Evolutionary conservation across 1,140 invertebrate species (phyloP).

Genomic region (Drosophila bipectinata): DNA sequence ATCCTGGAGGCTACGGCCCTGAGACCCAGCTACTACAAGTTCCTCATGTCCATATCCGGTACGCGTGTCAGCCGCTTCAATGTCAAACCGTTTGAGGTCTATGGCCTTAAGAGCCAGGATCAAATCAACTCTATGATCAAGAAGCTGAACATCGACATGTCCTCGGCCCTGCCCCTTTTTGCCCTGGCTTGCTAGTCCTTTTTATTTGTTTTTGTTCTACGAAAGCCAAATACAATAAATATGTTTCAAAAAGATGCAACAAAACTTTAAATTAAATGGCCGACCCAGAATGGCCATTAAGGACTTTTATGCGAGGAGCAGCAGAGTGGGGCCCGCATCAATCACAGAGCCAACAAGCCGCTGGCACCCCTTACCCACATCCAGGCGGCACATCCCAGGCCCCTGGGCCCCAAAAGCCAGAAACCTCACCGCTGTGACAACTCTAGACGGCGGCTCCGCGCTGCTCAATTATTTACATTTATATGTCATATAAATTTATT

Average conservation of each 20-base stretch:
- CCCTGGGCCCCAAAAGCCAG: conserved; percentile 11
- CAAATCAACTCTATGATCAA: conserved; percentile 83
- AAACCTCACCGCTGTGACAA: conserved; percentile 50
- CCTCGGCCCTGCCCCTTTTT: conserved; percentile 32
- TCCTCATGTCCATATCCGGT: conserved; percentile 88
- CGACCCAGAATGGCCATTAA: conserved; percentile 66
- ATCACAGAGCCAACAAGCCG: conserved; percentile 59
- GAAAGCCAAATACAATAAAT: conserved; percentile 32
- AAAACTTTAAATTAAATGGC: conserved; percentile 67
- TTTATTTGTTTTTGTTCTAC: conserved; percentile 6
- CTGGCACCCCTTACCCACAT: conserved; percentile 25
- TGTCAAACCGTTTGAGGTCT: conserved; percentile 85
- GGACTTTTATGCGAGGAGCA: conserved; percentile 52
- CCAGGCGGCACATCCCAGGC: not conserved
- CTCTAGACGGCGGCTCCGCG: conserved; percentile 50
- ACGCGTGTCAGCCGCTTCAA: conserved; percentile 57
- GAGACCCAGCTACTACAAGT: conserved; percentile 93
- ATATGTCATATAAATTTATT: conserved; percentile 82
- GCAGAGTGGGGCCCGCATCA: conserved; percentile 39
- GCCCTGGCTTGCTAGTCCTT: conserved; percentile 26
- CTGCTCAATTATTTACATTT: conserved; percentile 82
- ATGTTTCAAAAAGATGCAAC: conserved; percentile 46
- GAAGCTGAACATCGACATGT: conserved; percentile 57
- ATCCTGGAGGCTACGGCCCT: conserved; percentile 91
- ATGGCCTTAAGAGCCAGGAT: conserved; percentile 85